Conservation (phyloP, 1,140 invertebrate species). For the Papilio aristodemus region DNA sequence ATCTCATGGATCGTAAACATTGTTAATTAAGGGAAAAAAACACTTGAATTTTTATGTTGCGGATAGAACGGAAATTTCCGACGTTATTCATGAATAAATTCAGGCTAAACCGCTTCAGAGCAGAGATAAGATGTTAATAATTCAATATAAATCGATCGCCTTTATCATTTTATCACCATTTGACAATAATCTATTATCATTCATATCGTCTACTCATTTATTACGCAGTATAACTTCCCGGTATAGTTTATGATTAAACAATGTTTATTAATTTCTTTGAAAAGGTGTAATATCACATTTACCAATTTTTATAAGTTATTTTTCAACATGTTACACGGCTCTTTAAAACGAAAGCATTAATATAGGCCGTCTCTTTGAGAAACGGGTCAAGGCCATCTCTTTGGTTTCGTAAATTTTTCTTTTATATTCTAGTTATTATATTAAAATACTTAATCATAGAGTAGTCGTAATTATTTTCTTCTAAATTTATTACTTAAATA, state of each 20-base stretch:
- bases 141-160: not conserved
- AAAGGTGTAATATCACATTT: not conserved
- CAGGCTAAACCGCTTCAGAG: constrained; percentile 13
- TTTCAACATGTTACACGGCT: not conserved
- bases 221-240: not conserved
- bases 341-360: not conserved
- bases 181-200: constrained; percentile 7
- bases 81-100: constrained; percentile 13
- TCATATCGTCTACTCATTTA: not conserved
- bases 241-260: not conserved
- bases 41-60: constrained; percentile 8
- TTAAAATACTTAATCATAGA: not conserved
- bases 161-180: constrained; percentile 17
- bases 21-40: not conserved
- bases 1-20: not conserved
- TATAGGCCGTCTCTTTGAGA: not conserved
- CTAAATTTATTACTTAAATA: too few relatives aligned
- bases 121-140: constrained; percentile 13
- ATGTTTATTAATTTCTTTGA: constrained; percentile 6
- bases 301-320: not conserved
- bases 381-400: not conserved
- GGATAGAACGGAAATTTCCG: constrained; percentile 5
- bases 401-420: not conserved
- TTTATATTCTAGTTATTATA: not conserved
- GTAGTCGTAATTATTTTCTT: too few relatives aligned